phyloP scores from a whole-genome alignment of 2,888 invertebrate genomes.

The Melinopterus prodromus region DNA sequence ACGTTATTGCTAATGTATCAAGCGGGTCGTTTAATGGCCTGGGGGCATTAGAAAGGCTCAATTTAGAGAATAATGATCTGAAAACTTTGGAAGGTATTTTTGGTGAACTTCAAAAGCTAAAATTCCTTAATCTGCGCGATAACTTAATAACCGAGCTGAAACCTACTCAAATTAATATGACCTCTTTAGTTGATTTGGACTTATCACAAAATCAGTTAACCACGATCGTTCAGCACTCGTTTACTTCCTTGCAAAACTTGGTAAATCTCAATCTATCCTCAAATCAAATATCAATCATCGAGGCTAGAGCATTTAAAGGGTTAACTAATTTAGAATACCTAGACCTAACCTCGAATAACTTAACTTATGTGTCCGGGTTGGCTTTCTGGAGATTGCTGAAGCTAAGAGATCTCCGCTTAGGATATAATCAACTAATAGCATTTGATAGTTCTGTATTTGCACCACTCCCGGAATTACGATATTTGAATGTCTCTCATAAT shows the following conservation, averaged over 20 bases:
- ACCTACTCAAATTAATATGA: constrained; percentile 49
- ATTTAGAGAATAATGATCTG: constrained; percentile 51
- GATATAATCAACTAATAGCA: constrained; percentile 50
- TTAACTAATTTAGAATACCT: constrained; percentile 51
- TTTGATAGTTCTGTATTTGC: constrained; percentile 53
- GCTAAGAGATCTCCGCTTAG: constrained; percentile 50
- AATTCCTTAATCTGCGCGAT: constrained; percentile 49
- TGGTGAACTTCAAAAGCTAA: constrained; percentile 42
- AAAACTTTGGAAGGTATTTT: constrained; percentile 43
- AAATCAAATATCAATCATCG: constrained; percentile 50
- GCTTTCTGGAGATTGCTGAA: constrained; percentile 49
- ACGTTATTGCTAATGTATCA: constrained; percentile 51
- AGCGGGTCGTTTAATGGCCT: constrained; percentile 52
- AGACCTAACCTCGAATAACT: constrained; percentile 51
- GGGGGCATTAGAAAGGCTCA: constrained; percentile 47
- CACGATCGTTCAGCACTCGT: constrained; percentile 42
- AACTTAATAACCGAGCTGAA: constrained; percentile 49
- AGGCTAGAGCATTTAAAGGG: constrained; percentile 49
- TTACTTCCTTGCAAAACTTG: constrained; percentile 47
- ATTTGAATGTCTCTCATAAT: constrained; percentile 54
- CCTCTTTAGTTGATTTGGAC: constrained; percentile 50
- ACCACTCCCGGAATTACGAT: constrained; percentile 54
- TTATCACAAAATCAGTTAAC: constrained; percentile 50
- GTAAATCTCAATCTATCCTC: constrained; percentile 49
- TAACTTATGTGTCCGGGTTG: constrained; percentile 46